Evolutionary conservation across 2,888 invertebrate genomes (phyloP), one percentile per base, ranked within the genome.

Genomic region (Zygothrica quintamaculata): DNA sequence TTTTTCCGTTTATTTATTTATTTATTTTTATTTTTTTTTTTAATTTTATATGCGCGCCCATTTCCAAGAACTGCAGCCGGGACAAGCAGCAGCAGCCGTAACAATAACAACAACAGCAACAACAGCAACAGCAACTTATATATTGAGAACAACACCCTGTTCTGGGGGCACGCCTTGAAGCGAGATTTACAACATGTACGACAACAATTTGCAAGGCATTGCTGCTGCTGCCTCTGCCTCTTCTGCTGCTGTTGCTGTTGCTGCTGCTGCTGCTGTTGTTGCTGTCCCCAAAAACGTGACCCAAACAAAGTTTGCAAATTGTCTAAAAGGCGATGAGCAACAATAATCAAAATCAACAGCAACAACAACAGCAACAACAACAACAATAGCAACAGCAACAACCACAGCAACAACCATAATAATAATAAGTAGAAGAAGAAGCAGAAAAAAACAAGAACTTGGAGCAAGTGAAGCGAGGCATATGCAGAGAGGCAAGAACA

Each of bases 161-260:
- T 39, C 39, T 40, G 55, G 11, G 34, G 64, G 67, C 79, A 76
- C 79, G 80, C 80, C 86, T 79, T 79, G 59, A 80, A 82, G 84
- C 74, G 70, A 80, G 85, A 80, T 76, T 80, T 80, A 80, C 79
- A 80, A 65, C 86, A 60, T 80, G 86, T 82, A 80, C 86, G 75
- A 82, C 82, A 80, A 78, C 59, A 77, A 67, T 78, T 84, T 67
- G 73, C 62, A 60, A n/a, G 65, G 75, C 66, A 74, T 60, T 74
- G 77, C 46, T 73, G 18, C 18, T 22, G 18, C 18, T 22, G 3
- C n/a, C 51, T 31, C 34, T 62, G 52, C 18, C 31, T 67, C 18
- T 64, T 57, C 44, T 73, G n/a, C n/a, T n/a, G n/a, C n/a, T n/a
- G n/a, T n/a, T n/a, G n/a, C n/a, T n/a, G n/a, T n/a, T n/a, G n/a